phyloP scores from a whole-genome alignment of 2,797 vertebrate species.

The Sebastes trivittatus region DNA sequence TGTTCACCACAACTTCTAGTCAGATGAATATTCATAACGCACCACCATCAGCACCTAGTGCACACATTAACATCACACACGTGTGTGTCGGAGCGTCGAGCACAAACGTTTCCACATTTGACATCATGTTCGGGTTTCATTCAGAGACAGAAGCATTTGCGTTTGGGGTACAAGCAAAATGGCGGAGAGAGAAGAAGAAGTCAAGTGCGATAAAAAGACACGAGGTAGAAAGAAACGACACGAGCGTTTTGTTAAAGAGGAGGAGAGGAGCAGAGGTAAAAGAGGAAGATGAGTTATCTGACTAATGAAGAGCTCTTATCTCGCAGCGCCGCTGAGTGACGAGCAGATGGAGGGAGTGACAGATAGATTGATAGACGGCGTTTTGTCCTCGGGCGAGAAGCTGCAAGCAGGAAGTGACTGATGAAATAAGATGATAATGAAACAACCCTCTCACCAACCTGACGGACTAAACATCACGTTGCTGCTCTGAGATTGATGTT shows the following conservation, averaged over 20 bases:
- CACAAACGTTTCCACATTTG: not conserved
- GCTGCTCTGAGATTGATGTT: not conserved
- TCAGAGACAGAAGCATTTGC: not conserved
- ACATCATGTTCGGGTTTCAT: not conserved
- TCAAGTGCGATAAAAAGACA: not conserved
- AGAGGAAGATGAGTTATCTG: slow-evolving; percentile 22
- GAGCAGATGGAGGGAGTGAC: not conserved
- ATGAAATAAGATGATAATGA: slow-evolving; percentile 17
- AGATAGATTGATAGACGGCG: slow-evolving; percentile 14
- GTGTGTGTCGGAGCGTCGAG: not conserved
- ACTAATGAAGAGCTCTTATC: slow-evolving; percentile 51
- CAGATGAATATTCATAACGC: not conserved
- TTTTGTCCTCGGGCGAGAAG: slow-evolving; percentile 26
- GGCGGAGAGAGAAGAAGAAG: not conserved
- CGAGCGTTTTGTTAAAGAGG: not conserved
- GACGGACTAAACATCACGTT: not conserved
- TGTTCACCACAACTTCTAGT: not conserved
- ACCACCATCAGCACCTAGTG: too few species aligned
- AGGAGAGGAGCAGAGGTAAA: not conserved
- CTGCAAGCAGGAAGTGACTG: not conserved
- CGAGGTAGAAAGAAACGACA: not conserved
- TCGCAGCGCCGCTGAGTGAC: not conserved
- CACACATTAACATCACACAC: not conserved
- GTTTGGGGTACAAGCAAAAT: not conserved
- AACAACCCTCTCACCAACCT: not conserved